Evolutionary conservation across 2,888 invertebrate genomes (phyloP).

Genomic region (Xanthorhoe spadicearia): DNA sequence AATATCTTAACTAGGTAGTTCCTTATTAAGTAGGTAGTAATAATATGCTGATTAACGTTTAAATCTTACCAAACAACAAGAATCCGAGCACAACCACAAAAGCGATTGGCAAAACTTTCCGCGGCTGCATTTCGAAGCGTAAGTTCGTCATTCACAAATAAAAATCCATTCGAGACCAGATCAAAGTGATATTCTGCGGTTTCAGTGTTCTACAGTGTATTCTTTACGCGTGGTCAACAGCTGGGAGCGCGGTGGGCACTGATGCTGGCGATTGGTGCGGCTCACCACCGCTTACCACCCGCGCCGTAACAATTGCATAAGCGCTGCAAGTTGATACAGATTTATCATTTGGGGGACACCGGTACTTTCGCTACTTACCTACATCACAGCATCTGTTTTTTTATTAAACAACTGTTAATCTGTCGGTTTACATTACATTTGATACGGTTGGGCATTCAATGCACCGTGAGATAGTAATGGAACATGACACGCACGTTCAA

Average conservation of each 20-base stretch:
- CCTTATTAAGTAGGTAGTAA: too few relatives aligned
- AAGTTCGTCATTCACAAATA: constrained; percentile 19
- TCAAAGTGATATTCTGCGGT: constrained; percentile 20
- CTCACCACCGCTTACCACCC: constrained; percentile 38
- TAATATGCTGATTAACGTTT: neutral
- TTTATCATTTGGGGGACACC: constrained; percentile 82
- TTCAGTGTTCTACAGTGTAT: constrained; percentile 32
- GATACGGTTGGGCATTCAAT: constrained; percentile 33
- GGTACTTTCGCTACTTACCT: constrained; percentile 78
- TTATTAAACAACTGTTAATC: constrained; percentile 34
- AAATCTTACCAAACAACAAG: constrained; percentile 55
- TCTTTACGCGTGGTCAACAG: constrained; percentile 50
- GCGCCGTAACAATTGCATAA: constrained; percentile 69
- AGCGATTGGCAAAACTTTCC: constrained; percentile 47
- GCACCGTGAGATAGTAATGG: constrained; percentile 39
- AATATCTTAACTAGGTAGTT: neutral
- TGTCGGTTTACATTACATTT: constrained; percentile 35
- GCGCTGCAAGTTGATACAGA: constrained; percentile 74
- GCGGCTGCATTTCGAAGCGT: constrained; percentile 49
- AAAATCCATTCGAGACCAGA: constrained; percentile 8
- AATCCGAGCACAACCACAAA: constrained; percentile 53
- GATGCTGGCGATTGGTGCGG: constrained; percentile 58
- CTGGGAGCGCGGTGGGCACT: constrained; percentile 62
- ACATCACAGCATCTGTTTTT: constrained; percentile 48
- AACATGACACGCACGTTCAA: constrained; percentile 31